These are phyloP conservation scores for Halocynthia aurantium DNA, from an alignment of 23 tunicate genomes.

Conservation along the genomic window DNA sequence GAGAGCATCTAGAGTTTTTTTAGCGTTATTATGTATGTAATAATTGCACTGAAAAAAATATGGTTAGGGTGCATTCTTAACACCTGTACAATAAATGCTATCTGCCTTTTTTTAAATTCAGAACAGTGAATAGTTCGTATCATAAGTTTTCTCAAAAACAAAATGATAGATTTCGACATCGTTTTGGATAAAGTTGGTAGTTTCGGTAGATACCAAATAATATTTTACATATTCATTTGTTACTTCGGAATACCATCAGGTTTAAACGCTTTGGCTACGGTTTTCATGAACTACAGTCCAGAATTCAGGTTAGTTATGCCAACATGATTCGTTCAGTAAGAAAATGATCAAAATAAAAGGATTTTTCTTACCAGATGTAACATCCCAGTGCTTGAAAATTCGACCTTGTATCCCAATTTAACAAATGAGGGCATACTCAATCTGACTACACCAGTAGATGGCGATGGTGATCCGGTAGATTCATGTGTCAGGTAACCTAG, in stretches of 20 bases:
- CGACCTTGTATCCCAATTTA: not conserved
- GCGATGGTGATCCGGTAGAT: not conserved
- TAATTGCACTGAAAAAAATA: too few relatives aligned
- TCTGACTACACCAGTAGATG: not conserved
- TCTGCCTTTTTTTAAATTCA: too few relatives aligned
- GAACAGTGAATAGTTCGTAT: too few relatives aligned
- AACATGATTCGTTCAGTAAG: too few relatives aligned
- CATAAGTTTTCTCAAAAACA: not conserved
- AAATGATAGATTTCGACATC: constrained; percentile 46
- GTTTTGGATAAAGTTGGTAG: constrained; percentile 37
- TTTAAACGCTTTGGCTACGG: constrained; percentile 36
- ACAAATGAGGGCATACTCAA: not conserved
- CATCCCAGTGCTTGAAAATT: not conserved
- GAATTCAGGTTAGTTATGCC: constrained; percentile 24
- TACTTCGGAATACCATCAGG: constrained; percentile 51
- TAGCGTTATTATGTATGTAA: too few relatives aligned
- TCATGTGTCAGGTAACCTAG: not conserved
- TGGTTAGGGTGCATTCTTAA: too few relatives aligned
- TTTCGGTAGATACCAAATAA: constrained; percentile 42
- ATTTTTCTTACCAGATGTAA: not conserved
- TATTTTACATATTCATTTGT: constrained; percentile 29
- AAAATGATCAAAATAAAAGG: too few relatives aligned
- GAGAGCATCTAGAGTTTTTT: too few relatives aligned
- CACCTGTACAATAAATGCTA: too few relatives aligned
- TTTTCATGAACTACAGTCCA: constrained; percentile 44